Evolutionary conservation across 2,888 invertebrate species (phyloP), one percentile per base, ranked within the genome.

Genomic region (Laothoe populi): DNA sequence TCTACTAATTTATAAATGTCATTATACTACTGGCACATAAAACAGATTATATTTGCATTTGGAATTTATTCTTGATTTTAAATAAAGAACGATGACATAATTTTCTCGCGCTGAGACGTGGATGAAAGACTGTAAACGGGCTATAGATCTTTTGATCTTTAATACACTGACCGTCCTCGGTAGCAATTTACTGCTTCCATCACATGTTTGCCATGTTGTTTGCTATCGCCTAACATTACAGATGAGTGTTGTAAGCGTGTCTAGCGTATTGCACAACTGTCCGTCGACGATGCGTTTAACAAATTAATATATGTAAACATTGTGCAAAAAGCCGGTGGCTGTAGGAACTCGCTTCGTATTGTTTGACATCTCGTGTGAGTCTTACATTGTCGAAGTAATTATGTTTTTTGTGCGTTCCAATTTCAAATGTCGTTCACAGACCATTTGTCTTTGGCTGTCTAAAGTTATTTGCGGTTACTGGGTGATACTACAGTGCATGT

Each of bases 271-370:
- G 59, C 59, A 42, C 61, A 61, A 61, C 13, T 66, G 68, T 61
- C 31, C 19, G 67, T 67, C 68, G 66, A 64, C 70, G 69, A 74
- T 74, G 71, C 68, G 76, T 76, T 74, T 74, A 78, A 81, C 80
- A 82, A 82, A 82, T 79, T 78, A 77, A 80, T 82, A 73, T 82
- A 78, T 77, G 78, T 72, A 83, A 82, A 87, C 77, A 83, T 88
- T 87, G 78, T 65, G 81, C 65, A 82, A 82, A 75, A 71, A 67
- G 65, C 19, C 19, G 31, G 35, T 35, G 35, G 53, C 46, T 46
- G 46, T 49, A n/a, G 49, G 49, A 49, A 26, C 49, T 49, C 3
- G 10, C 16, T 4, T 31, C 16, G 49, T 11, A 53, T 53, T 53
- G 53, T 53, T 53, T 53, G 53, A 35, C 35, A 35, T 35, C 53